Base-by-base conservation (phyloP, 2,888 invertebrate genomes). In the Odontothrips loti region DNA sequence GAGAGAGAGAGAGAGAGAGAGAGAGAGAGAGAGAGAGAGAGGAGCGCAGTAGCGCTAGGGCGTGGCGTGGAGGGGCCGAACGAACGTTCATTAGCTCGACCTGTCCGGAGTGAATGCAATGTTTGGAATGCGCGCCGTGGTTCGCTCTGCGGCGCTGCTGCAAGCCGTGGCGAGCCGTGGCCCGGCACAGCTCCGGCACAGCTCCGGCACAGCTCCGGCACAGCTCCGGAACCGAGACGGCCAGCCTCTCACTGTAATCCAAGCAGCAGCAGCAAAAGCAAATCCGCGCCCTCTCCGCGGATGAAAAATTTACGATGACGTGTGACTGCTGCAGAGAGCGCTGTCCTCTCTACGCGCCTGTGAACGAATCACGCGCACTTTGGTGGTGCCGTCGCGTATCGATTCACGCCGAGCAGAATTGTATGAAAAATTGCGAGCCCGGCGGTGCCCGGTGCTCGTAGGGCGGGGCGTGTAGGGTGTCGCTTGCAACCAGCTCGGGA, bases 61-160 rank as follows among this genome's bases (percentile, higher is more conserved):
- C 58, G 58, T 58, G 58, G 58, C 58, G 58, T 58, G 58, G 58
- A 17, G 58, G 58, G n/a, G 58, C n/a, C 17, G 58, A 58, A 58
- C 58, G 20, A 43, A 27, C 68, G 68, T 75, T 75, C 68, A 75
- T 75, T 75, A 75, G 68, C 68, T 12, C 68, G 27, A 75, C 68
- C 68, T 75, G 68, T 75, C 68, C 68, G 68, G 68, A 75, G 68
- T 75, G 68, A 75, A 75, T 75, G 68, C 68, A 75, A 75, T 75
- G 68, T 75, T 75, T 75, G 68, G 68, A 75, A 75, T 75, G 68
- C 68, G 68, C 68, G n/a, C 68, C 58, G 58, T 75, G 68, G 68
- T 27, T 12, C 27, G 68, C 68, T 75, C 12, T 75, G 68, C 68
- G 23, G 68, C 27, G 6, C 20, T 58, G 58, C 15, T 20, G 58